Conservation (phyloP, 2,113 vertebrate genomes). For the Carettochelys insculpta region DNA sequence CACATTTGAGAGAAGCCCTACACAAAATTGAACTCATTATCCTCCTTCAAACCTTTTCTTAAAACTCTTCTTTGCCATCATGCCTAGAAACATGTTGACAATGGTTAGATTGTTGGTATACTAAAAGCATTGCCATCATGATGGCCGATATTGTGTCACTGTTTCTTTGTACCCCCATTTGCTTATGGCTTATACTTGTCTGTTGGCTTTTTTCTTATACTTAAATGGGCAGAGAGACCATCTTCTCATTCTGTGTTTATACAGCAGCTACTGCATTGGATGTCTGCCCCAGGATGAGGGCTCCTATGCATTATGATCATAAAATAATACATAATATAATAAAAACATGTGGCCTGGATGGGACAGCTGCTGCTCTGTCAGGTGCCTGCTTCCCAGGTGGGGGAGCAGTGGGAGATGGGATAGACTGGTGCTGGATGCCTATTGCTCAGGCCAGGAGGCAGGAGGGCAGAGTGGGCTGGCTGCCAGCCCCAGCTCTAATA, state of each 20-base stretch:
- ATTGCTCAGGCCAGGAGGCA: too few relatives aligned
- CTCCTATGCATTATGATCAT: neutral
- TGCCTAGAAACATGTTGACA: conserved; percentile 19
- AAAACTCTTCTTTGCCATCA: conserved; percentile 16
- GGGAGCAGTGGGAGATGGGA: too few relatives aligned
- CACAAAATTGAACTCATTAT: conserved; percentile 26
- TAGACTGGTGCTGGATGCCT: too few relatives aligned
- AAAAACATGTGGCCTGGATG: too few relatives aligned
- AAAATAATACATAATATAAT: too few relatives aligned
- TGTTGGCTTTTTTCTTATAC: neutral
- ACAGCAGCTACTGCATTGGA: neutral
- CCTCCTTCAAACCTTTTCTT: conserved; percentile 17
- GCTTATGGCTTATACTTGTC: too few relatives aligned
- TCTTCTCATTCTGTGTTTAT: neutral
- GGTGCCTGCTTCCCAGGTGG: too few relatives aligned
- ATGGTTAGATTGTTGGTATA: conserved; percentile 24
- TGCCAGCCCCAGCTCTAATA: too few relatives aligned
- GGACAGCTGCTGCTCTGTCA: too few relatives aligned
- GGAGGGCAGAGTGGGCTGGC: too few relatives aligned
- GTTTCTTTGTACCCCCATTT: conserved; percentile 37
- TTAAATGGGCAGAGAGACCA: neutral
- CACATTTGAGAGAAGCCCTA: neutral
- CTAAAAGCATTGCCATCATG: neutral
- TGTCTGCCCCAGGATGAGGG: neutral
- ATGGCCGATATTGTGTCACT: conserved; percentile 18